Evolutionary conservation across 2,113 vertebrate species (phyloP).

Genomic region (Coracopsis vasa): DNA sequence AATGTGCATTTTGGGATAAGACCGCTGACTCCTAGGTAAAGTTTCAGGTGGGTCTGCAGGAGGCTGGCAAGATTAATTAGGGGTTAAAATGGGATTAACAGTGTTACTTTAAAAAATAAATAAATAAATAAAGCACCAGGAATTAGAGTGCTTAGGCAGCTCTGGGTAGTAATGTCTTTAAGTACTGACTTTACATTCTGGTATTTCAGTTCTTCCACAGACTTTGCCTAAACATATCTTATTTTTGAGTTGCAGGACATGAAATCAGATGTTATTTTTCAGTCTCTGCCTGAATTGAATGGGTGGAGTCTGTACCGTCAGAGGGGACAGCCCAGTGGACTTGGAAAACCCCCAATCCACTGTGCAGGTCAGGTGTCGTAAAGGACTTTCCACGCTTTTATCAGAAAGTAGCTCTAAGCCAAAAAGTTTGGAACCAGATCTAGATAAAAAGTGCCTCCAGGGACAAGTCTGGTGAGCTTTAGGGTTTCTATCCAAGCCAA

Average conservation of each 20-base stretch:
- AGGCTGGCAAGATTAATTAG: neutral
- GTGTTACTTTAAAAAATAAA: neutral
- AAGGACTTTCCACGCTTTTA: neutral
- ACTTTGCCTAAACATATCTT: neutral
- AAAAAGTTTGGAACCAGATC: neutral
- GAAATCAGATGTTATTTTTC: neutral
- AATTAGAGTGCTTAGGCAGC: neutral
- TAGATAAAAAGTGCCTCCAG: neutral
- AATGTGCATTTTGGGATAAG: constrained; percentile 17
- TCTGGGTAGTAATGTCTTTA: neutral
- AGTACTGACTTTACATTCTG: neutral
- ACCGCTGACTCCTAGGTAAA: constrained; percentile 3
- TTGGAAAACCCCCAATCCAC: neutral
- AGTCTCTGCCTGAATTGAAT: neutral
- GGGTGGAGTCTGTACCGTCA: neutral
- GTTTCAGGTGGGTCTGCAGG: constrained; percentile 34
- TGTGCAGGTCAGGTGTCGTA: neutral
- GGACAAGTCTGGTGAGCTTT: neutral
- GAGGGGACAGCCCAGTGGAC: neutral
- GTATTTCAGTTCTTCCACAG: neutral
- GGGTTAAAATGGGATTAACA: neutral
- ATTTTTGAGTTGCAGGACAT: neutral
- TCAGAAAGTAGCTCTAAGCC: neutral
- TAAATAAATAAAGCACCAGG: neutral
- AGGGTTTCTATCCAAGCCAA: neutral